These are phyloP conservation scores for Erinaceus europaeus DNA, from an alignment of 2,113 vertebrate species.

Conservation along the genomic window DNA sequence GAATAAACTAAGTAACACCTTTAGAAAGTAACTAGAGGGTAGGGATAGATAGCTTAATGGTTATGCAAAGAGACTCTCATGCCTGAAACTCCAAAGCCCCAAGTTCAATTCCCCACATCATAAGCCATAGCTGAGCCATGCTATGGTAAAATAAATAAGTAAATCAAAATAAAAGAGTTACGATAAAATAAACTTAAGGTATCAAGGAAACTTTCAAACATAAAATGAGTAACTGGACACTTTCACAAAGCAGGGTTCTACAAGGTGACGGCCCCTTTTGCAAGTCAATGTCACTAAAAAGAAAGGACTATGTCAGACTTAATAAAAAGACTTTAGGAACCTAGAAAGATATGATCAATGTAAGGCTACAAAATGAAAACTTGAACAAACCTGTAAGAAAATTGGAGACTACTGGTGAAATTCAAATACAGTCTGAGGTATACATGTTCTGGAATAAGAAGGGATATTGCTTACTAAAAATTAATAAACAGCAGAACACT, in stretches of 20 bases:
- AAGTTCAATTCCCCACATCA: too few species aligned
- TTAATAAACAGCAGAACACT: slow-evolving; percentile 2
- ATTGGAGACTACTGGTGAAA: neutral
- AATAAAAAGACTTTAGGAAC: neutral
- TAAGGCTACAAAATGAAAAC: neutral
- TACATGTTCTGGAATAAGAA: slow-evolving; percentile 22
- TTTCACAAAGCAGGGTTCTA: neutral
- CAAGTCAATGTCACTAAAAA: neutral
- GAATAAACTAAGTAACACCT: neutral
- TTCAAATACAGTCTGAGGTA: neutral
- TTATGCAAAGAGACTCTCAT: too few species aligned
- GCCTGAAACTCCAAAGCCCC: too few species aligned
- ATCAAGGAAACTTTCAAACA: too few species aligned
- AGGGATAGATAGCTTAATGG: too few species aligned
- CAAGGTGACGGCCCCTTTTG: neutral
- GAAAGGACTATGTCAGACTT: neutral
- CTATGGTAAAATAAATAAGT: too few species aligned
- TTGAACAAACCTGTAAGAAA: neutral
- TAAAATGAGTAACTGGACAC: neutral
- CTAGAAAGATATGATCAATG: neutral
- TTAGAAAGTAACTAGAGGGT: neutral
- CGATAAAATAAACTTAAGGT: too few species aligned
- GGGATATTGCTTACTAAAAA: neutral
- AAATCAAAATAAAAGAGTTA: too few species aligned
- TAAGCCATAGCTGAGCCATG: too few species aligned